Evolutionary conservation across 1,140 invertebrate species (phyloP), one percentile per base, ranked within the genome.

Genomic region (Acromyrmex charruanus): DNA sequence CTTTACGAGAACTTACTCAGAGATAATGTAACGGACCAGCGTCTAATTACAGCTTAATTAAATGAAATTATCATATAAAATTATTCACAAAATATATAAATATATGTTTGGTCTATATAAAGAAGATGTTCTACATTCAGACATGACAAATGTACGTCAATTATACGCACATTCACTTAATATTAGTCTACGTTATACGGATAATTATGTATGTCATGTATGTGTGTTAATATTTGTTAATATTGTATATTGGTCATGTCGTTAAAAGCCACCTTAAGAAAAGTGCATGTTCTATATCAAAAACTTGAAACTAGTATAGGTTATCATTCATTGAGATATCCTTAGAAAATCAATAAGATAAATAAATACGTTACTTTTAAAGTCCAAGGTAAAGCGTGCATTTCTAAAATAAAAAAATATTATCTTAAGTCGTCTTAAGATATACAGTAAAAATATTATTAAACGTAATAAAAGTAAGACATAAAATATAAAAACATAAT

Each of bases 261-360:
- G 9, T 44, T 7, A 9, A 9, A 10, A 44, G 9, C 1, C 9
- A 10, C 39, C 9, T 44, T 9, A 10, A 44, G 39, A 10, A 59
- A 31, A 35, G 39, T 25, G 39, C 9, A 21, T 28, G 16, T 3
- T 39, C 25, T 31, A 63, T 21, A 63, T 77, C 39, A 14, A 59
- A 61, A 61, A 63, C 16, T 77, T 16, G 21, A 59, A 61, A 63
- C 25, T 14, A 21, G 58, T 63, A 39, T 77, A 61, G 4, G 35
- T 18, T 31, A 18, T 5, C 7, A 44, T 49, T 21, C 21, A 12
- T 28, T 28, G 16, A 28, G 12, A 49, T 61, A 63, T 63, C 31
- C 74, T 77, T 77, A 25, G 2, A 77, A 61, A 44, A 44, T 61
- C 4, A 61, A n/a, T 77, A 77, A 77, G 21, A 77, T 77, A 16